Conservation (phyloP, 2,797 vertebrate genomes). For the Cheracebus regulus region DNA sequence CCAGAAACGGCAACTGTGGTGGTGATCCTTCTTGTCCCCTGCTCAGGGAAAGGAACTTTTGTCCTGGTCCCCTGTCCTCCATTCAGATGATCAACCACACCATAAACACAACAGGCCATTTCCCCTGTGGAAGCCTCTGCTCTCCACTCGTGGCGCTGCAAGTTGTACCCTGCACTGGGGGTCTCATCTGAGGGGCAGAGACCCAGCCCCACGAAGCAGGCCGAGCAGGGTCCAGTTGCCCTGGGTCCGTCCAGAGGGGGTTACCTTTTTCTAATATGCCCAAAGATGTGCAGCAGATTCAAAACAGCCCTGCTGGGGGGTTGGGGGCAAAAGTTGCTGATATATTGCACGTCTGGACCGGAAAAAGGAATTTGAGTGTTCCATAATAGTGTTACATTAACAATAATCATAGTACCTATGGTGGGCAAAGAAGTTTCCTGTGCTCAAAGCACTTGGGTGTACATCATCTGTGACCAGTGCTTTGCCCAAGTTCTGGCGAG, state of each 20-base stretch:
- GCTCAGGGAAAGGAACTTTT: background rate
- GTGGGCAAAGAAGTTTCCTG: background rate
- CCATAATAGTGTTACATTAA: background rate
- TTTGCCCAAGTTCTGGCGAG: background rate
- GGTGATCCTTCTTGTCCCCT: rapidly evolving
- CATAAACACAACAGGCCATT: background rate
- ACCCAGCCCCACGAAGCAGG: background rate
- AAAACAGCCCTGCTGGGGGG: background rate
- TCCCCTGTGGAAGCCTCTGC: background rate
- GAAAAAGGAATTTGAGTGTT: background rate
- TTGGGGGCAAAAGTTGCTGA: background rate
- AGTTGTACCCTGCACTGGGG: background rate
- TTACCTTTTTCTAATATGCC: background rate
- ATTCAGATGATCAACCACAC: background rate
- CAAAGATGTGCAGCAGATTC: background rate
- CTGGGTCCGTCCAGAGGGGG: background rate
- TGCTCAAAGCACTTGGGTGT: background rate
- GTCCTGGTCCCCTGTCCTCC: background rate
- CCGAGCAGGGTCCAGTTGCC: background rate
- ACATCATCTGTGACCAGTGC: background rate
- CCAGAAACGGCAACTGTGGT: rapidly evolving
- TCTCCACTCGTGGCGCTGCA: no score
- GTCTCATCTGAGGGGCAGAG: background rate
- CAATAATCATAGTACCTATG: background rate
- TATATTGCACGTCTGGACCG: background rate